Evolutionary conservation across 2,113 vertebrate genomes (phyloP).

Genomic region (Anguilla rostrata): DNA sequence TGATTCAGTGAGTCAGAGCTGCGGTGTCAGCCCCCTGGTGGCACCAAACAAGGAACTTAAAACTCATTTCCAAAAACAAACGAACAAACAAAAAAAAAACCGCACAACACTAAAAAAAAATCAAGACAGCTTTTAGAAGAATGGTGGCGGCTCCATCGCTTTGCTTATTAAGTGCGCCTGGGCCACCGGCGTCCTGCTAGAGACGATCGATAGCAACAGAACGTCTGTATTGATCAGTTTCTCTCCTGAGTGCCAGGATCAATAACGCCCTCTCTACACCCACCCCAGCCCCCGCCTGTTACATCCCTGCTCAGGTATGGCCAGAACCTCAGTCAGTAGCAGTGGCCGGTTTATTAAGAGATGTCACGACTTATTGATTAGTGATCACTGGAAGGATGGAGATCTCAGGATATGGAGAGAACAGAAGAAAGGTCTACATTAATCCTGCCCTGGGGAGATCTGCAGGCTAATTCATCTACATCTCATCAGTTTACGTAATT

Average conservation of each 20-base stretch:
- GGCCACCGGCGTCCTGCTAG: neutral
- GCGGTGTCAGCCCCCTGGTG: neutral
- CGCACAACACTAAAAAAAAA: neutral
- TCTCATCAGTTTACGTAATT: neutral
- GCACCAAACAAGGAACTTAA: neutral
- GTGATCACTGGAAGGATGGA: neutral
- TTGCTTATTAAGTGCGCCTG: neutral
- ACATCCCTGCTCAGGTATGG: neutral
- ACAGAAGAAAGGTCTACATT: neutral
- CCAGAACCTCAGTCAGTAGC: neutral
- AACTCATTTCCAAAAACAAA: neutral
- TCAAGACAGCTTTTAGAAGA: neutral
- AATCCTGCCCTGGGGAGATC: neutral
- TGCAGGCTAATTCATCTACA: neutral
- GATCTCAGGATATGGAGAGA: neutral
- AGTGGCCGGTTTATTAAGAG: neutral
- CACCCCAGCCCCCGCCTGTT: neutral
- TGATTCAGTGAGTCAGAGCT: neutral
- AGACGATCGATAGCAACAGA: neutral
- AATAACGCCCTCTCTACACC: neutral
- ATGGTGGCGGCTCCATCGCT: no score
- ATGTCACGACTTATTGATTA: neutral
- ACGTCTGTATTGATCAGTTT: neutral
- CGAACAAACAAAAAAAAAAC: neutral
- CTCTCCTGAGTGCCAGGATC: neutral